These are phyloP conservation scores for Callitettix versicolor DNA, from an alignment of 1,140 invertebrate species.

Conservation along the genomic window DNA sequence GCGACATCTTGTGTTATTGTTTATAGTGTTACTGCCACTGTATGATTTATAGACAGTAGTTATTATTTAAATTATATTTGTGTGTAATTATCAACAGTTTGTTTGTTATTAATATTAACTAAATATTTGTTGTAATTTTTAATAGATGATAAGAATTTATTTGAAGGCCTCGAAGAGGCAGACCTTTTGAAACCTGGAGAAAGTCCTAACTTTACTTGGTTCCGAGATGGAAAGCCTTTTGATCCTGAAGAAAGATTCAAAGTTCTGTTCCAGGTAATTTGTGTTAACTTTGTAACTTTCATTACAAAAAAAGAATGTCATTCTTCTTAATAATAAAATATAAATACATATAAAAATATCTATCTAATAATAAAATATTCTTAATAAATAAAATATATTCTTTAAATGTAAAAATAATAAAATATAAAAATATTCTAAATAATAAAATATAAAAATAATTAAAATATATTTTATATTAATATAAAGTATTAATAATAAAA, in stretches of 20 bases:
- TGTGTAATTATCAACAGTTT: too few relatives aligned
- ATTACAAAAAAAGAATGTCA: not conserved
- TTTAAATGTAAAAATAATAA: not conserved
- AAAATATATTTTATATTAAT: too few relatives aligned
- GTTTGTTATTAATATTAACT: not conserved
- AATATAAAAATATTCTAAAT: not conserved
- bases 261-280: conserved; percentile 59
- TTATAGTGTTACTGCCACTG: too few relatives aligned
- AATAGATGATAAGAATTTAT: conserved; percentile 68
- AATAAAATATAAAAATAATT: too few relatives aligned
- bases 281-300: not conserved
- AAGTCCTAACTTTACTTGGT: conserved; percentile 79
- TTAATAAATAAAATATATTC: not conserved
- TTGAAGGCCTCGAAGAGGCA: conserved; percentile 56
- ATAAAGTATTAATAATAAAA: too few relatives aligned
- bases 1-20: too few relatives aligned
- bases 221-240: conserved; percentile 78
- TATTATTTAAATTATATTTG: too few relatives aligned
- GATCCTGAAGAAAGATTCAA: conserved; percentile 90
- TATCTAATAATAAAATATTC: not conserved
- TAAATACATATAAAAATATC: too few relatives aligned
- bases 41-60: too few relatives aligned
- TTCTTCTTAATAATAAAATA: not conserved
- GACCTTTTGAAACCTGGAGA: conserved; percentile 59
- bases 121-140: conserved; percentile 13